These are phyloP conservation scores for Drosophila jambulina DNA, from an alignment of 1,140 invertebrate genomes.

Conservation along the genomic window DNA sequence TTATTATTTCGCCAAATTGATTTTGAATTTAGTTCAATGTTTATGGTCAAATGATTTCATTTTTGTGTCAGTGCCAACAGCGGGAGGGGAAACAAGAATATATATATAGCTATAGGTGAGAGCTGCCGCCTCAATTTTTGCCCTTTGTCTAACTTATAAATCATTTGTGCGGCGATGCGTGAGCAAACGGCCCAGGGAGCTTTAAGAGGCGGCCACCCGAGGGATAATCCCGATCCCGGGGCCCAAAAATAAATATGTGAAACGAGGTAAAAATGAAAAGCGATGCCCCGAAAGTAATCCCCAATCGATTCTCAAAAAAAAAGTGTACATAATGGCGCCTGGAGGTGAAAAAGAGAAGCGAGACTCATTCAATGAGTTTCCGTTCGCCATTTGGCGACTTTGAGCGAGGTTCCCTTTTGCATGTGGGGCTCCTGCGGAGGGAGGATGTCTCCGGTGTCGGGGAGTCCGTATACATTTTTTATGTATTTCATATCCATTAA, in stretches of 20 bases:
- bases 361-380: constrained; percentile 72
- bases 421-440: constrained; percentile 40
- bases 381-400: constrained; percentile 74
- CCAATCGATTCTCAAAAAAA: constrained; percentile 76
- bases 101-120: neutral
- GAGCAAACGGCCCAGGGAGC: constrained; percentile 53
- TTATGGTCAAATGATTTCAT: constrained; percentile 82
- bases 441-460: constrained; percentile 26
- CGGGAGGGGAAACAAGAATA: neutral
- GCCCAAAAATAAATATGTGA: constrained; percentile 74
- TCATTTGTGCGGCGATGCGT: constrained; percentile 80
- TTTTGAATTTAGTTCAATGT: constrained; percentile 83
- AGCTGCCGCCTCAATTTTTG: constrained; percentile 59
- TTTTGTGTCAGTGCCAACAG: constrained; percentile 68
- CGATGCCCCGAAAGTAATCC: constrained; percentile 72
- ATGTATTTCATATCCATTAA: constrained; percentile 83
- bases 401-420: constrained; percentile 51
- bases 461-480: constrained; percentile 75
- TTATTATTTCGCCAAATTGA: constrained; percentile 82
- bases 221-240: constrained; percentile 57
- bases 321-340: constrained; percentile 20
- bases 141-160: constrained; percentile 78
- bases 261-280: constrained; percentile 81
- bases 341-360: constrained; percentile 68
- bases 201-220: constrained; percentile 25